Base-by-base conservation (phyloP, 92 coral and sea anemone genomes). In the Zoanthus sansibaricus region DNA sequence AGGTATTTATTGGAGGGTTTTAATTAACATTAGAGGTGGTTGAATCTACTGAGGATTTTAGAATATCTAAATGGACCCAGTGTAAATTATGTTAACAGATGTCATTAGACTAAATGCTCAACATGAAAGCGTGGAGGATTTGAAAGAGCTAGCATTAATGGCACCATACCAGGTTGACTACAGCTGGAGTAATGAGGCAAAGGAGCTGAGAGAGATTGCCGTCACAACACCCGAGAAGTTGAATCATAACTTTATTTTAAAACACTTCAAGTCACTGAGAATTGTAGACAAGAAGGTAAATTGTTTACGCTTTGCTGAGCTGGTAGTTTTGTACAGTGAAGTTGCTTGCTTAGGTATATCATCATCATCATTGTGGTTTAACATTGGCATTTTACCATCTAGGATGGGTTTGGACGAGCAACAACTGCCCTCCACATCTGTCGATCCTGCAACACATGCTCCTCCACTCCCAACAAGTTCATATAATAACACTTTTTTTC, bases 231-330 rank as follows among this genome's bases (percentile, higher is more conserved):
- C 99, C 12, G 92, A 95, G 75, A 87, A 88, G 88, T 94, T 97
- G 75, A 91, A 91, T 13, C 85, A 93, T 54, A 84, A 89, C 51
- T 97, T 95, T 71, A 88, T 97, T 47, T 88, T 97, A 16, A 95
- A 89, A 68, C 95, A 95, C 58, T 97, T 97, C 76, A 97, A 93
- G 86, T 95, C 98, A 18, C 95, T 97, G 12, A 91, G 97, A 90
- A 97, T 97, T 87, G 98, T 97, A n/a, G 98, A 95, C 84, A 95
- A 95, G 87, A 97, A 95, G 93, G 99, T 97, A 89, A 83, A 46
- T 55, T 79, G 31, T 7, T 13, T 10, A 7, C 8, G 5, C n/a
- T 59, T 59, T 37, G 42, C 42, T 37, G 4, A 37, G 42, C 42
- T 2, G 0, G 42, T 37, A 37, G 2, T 37, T 37, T 37, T 37